Conservation (phyloP, 2,888 invertebrate species). For the Macrosoma leucophasiata region DNA sequence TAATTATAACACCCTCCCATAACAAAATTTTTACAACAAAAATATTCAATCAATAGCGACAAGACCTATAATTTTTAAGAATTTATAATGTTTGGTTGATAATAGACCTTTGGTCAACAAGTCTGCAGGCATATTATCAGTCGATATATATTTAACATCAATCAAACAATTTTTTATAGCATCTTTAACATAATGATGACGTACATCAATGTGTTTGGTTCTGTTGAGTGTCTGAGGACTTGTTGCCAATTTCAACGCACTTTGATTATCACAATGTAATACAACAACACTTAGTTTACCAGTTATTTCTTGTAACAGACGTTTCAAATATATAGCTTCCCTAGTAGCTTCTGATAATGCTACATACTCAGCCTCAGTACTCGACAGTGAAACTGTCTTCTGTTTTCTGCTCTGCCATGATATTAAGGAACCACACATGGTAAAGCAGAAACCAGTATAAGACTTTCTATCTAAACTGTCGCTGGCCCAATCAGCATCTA, state of each 20-base stretch:
- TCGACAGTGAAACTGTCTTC: conserved; percentile 7
- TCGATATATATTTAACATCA: conserved; percentile 6
- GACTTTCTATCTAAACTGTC: conserved; percentile 3
- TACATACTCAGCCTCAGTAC: conserved; percentile 12
- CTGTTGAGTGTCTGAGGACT: conserved; percentile 7
- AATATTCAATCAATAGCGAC: no score
- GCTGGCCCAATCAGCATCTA: conserved; percentile 24
- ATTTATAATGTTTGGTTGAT: conserved; percentile 8
- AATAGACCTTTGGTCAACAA: conserved; percentile 8
- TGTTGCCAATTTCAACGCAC: conserved; percentile 11
- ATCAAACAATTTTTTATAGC: conserved; percentile 5
- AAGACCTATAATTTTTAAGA: conserved; percentile 1
- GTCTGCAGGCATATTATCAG: conserved; percentile 9
- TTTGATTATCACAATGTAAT: conserved; percentile 13
- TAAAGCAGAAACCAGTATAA: conserved; percentile 8
- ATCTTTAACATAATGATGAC: conserved; percentile 9
- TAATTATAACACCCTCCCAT: background rate
- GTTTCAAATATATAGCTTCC: conserved; percentile 10
- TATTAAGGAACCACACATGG: conserved; percentile 6
- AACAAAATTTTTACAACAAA: conserved; percentile 1
- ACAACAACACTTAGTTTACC: conserved; percentile 1
- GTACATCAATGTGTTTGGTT: conserved; percentile 11
- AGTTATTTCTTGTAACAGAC: conserved; percentile 6
- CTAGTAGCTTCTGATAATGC: conserved; percentile 9
- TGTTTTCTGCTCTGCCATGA: conserved; percentile 13